Base-by-base conservation (phyloP, 2,888 invertebrate species). In the Meiosimyza platycephala region DNA sequence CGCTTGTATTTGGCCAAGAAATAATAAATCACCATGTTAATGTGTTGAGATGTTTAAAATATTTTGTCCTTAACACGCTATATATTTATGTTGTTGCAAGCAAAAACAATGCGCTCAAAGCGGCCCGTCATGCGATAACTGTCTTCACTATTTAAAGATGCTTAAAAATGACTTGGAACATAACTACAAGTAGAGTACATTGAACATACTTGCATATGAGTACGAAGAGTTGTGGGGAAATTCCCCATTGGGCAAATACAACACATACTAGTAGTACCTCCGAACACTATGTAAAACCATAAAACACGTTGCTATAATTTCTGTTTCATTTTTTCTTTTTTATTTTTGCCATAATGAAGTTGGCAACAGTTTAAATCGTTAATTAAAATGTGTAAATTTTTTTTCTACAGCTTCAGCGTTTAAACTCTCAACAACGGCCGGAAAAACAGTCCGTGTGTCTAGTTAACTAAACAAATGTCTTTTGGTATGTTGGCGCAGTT, bases 381-480 rank as follows among this genome's bases (percentile, higher is more conserved):
- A 68, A 68, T 68, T 68, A 59, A 59, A 59, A 68, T 71, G 57
- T 59, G 65, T 65, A 51, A 59, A 65, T 60, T 71, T 72, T 71
- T 74, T 74, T 33, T 72, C 28, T 74, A 50, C 69, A 55, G 71
- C 72, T 64, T 47, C 69, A 74, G 74, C 75, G 75, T 73, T 65
- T 68, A 75, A 76, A 77, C 77, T 77, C 75, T 72, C 69, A 76
- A 74, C 74, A 64, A 60, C 11, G 6, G 40, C 2, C 2, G 13
- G 57, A 16, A 40, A 40, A 40, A 40, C 40, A 6, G 40, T 40
- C 40, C 40, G 9, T 40, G 40, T 40, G 40, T 40, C 40, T 40
- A 40, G 40, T 40, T 40, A 40, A 40, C 40, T 40, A 40, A 40
- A 40, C 40, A 40, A 40, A 40, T 40, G 40, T 40, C 40, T 40